Evolutionary conservation across 2,113 vertebrate species (phyloP).

Genomic region (Pelusios castaneus): DNA sequence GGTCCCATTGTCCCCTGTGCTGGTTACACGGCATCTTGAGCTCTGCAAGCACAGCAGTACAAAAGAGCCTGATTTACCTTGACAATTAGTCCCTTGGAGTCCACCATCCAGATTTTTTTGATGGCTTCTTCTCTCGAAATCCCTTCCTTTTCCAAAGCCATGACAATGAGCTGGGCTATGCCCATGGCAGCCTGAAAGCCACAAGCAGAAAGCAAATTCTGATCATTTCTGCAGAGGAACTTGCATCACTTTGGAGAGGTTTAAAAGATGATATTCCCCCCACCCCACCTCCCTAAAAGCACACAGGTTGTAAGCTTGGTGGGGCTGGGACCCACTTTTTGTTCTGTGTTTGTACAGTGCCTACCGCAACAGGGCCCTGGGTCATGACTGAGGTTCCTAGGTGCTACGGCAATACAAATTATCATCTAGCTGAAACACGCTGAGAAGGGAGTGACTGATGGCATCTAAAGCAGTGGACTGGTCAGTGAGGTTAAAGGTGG

Average conservation of each 20-base stretch:
- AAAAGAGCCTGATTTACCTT: constrained; percentile 82
- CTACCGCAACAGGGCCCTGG: background rate
- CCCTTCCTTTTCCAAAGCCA: constrained; percentile 95
- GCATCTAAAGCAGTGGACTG: background rate
- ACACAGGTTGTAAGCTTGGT: background rate
- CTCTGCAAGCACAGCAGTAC: background rate
- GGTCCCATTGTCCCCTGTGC: background rate
- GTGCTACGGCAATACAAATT: background rate
- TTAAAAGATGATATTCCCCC: background rate
- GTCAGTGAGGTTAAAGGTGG: background rate
- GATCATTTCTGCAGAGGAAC: background rate
- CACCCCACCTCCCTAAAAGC: background rate
- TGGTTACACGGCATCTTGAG: background rate
- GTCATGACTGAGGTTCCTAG: background rate
- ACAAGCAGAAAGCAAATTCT: background rate
- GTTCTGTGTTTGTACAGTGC: background rate
- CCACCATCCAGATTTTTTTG: constrained; percentile 97
- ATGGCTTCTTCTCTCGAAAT: constrained; percentile 82
- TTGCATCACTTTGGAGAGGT: background rate
- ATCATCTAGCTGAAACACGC: no score
- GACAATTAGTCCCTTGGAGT: constrained; percentile 94
- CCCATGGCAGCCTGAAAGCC: constrained; percentile 90
- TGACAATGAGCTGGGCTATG: constrained; percentile 91
- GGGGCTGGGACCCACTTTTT: background rate
- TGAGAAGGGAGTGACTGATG: background rate